phyloP scores from a whole-genome alignment of 2,888 invertebrate genomes.

The Shargacucullia verbasci region DNA sequence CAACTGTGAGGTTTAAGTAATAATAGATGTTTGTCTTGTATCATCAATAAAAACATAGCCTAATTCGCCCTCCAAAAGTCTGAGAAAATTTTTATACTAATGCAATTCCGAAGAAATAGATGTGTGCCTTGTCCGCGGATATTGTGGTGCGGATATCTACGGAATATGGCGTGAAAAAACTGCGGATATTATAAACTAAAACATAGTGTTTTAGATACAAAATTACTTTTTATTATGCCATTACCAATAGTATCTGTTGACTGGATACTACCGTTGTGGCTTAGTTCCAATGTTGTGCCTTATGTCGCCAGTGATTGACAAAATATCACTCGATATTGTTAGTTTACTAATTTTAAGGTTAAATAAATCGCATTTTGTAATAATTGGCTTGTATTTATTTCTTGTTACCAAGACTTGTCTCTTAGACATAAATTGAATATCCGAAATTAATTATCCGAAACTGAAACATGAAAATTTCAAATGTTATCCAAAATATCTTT shows the following conservation, averaged over 20 bases:
- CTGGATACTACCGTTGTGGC: conserved; percentile 3
- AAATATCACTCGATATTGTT: conserved; percentile 55
- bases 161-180: background rate
- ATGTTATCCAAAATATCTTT: too few species aligned
- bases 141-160: too few species aligned
- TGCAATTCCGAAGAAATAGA: background rate
- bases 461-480: too few species aligned
- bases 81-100: too few species aligned
- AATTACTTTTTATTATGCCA: background rate
- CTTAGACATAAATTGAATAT: too few species aligned
- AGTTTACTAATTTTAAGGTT: conserved; percentile 42
- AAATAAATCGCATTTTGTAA: conserved; percentile 50
- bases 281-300: conserved; percentile 41
- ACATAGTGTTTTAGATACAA: background rate
- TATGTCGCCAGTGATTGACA: conserved; percentile 46
- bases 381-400: background rate
- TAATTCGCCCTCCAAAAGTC: too few species aligned
- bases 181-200: background rate
- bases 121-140: background rate
- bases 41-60: too few species aligned
- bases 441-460: too few species aligned
- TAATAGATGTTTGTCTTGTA: too few species aligned
- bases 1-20: too few species aligned
- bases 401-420: too few species aligned
- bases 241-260: background rate